Evolutionary conservation across 2,113 vertebrate species (phyloP).

Genomic region (Podilymbus podiceps): DNA sequence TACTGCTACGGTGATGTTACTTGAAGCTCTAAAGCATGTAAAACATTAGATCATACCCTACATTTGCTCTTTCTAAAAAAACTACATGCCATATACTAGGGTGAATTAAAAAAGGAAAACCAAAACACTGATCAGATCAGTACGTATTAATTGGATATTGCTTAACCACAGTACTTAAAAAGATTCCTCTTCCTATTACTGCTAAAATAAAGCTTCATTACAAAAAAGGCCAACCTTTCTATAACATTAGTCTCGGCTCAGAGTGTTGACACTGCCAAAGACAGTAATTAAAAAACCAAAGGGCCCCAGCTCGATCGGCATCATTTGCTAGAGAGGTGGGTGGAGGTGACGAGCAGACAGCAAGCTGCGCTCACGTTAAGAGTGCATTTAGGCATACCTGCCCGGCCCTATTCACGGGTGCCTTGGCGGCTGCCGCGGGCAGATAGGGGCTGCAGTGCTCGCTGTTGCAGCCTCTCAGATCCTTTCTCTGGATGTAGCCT

Average conservation of each 20-base stretch:
- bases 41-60: neutral
- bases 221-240: neutral
- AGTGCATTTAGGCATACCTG: neutral
- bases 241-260: neutral
- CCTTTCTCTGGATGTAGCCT: neutral
- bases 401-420: neutral
- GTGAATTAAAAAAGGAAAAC: neutral
- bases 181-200: neutral
- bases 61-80: neutral
- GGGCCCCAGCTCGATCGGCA: neutral
- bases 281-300: neutral
- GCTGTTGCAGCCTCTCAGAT: accelerated
- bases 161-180: neutral
- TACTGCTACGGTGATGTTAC: neutral
- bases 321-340: neutral
- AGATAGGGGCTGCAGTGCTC: neutral
- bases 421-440: accelerated
- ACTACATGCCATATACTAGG: neutral
- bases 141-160: neutral
- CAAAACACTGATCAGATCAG: neutral
- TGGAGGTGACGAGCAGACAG: neutral
- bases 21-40: neutral
- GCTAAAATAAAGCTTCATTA: neutral
- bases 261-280: neutral
- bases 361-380: neutral